Evolutionary conservation across 2,888 invertebrate genomes (phyloP).

Genomic region (Euzetes globulus): DNA sequence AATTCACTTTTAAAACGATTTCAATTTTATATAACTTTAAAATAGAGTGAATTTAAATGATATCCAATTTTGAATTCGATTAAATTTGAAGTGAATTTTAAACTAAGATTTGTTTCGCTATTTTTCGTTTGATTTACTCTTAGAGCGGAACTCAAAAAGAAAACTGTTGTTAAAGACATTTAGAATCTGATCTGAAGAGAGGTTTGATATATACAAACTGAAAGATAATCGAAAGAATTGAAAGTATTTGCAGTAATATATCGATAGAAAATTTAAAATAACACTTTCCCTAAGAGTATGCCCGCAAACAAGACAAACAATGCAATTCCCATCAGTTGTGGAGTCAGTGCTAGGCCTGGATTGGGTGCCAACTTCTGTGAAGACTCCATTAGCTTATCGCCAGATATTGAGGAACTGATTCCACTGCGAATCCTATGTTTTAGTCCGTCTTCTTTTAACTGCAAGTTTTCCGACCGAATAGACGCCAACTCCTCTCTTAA

Average conservation of each 20-base stretch:
- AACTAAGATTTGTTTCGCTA: too few species aligned
- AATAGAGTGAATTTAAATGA: too few species aligned
- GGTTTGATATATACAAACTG: slow-evolving; percentile 2
- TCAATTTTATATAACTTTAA: too few species aligned
- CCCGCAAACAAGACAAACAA: slow-evolving; percentile 64
- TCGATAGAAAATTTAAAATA: slow-evolving; percentile 58
- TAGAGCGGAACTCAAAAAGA: not conserved
- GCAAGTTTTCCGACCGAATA: slow-evolving; percentile 74
- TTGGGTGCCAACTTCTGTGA: not conserved
- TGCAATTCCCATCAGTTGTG: slow-evolving; percentile 54
- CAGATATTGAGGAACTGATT: slow-evolving; percentile 1
- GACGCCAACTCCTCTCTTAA: slow-evolving; percentile 69
- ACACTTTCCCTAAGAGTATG: slow-evolving; percentile 69
- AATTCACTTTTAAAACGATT: too few species aligned
- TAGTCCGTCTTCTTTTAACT: slow-evolving; percentile 58
- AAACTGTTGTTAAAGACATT: not conserved
- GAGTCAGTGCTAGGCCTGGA: not conserved
- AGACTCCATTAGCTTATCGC: not conserved
- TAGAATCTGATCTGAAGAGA: not conserved
- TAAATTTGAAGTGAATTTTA: too few species aligned
- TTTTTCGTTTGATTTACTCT: not conserved
- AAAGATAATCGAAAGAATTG: not conserved
- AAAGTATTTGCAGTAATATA: slow-evolving; percentile 11
- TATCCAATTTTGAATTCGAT: too few species aligned
- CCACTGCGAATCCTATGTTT: slow-evolving; percentile 33